These are phyloP conservation scores for Gnathonemus echidnorhynchus DNA, from an alignment of 2,113 vertebrate species.

Conservation along the genomic window DNA sequence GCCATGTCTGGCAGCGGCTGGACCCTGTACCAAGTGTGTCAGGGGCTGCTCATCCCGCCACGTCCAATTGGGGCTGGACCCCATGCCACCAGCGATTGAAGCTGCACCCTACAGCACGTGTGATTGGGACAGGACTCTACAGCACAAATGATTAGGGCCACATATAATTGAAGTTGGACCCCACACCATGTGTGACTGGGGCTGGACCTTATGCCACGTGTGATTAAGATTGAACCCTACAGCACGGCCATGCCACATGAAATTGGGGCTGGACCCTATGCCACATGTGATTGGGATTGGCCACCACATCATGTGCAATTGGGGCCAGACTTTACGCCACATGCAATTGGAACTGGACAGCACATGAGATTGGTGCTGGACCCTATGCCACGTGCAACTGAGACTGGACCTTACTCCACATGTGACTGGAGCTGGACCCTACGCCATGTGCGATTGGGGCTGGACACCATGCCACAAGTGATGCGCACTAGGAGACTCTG, in stretches of 20 bases:
- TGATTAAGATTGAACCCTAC: background rate
- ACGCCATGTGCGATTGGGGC: background rate
- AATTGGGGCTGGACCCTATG: background rate
- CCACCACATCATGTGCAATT: background rate
- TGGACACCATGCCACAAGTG: background rate
- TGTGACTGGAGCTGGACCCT: background rate
- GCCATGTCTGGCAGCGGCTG: background rate
- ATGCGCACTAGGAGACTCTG: background rate
- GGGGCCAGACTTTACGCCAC: background rate
- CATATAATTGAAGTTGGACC: background rate
- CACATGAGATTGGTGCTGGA: background rate
- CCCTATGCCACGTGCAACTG: background rate
- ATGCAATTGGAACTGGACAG: background rate
- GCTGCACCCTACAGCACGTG: background rate
- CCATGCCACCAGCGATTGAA: background rate
- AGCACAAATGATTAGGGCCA: background rate
- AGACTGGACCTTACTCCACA: background rate
- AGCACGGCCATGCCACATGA: background rate
- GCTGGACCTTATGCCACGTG: background rate
- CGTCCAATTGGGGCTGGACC: background rate
- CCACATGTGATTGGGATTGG: background rate
- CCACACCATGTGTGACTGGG: background rate
- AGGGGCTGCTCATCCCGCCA: background rate
- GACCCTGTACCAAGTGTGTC: background rate
- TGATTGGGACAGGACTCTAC: background rate